These are phyloP conservation scores for Azorinus chamasolen DNA, from an alignment of 2,888 invertebrate species.

Conservation along the genomic window DNA sequence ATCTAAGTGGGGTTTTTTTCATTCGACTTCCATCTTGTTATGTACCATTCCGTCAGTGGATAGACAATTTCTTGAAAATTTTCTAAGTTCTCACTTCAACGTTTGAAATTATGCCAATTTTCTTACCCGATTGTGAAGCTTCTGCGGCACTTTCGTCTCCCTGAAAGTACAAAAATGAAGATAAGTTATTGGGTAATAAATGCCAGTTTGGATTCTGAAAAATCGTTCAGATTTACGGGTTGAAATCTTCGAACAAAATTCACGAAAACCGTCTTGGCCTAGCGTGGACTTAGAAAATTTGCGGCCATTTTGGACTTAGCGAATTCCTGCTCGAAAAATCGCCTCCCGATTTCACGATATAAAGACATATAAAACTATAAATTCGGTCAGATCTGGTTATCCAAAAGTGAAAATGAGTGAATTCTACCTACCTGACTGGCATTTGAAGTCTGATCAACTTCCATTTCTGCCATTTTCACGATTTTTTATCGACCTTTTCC, in stretches of 20 bases:
- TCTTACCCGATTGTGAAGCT: constrained; percentile 58
- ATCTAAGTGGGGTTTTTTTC: too few species aligned
- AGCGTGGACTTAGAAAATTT: constrained; percentile 81
- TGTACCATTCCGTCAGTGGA: too few species aligned
- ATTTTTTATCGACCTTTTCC: constrained; percentile 43
- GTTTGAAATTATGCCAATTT: constrained; percentile 36
- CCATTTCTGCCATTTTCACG: constrained; percentile 63
- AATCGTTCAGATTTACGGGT: not conserved
- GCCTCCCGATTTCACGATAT: constrained; percentile 31
- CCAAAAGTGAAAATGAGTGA: constrained; percentile 28
- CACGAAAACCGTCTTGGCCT: not conserved
- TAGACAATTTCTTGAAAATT: constrained; percentile 15
- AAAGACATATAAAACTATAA: constrained; percentile 11
- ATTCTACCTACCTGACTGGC: constrained; percentile 61
- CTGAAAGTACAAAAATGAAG: constrained; percentile 40
- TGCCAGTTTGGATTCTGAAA: not conserved
- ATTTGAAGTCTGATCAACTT: constrained; percentile 48
- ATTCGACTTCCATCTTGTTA: too few species aligned
- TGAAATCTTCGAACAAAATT: constrained; percentile 1
- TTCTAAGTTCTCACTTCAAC: constrained; percentile 47
- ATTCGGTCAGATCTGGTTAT: not conserved
- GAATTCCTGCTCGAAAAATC: constrained; percentile 63
- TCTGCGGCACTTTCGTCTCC: constrained; percentile 44
- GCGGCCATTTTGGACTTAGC: constrained; percentile 83
- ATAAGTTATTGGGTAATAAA: not conserved